A percentile compares a stretch with the other conserved stretches of the same genome.
These are phyloP conservation scores for Polydrusus tereticollis DNA, from an alignment of 2,888 invertebrate species.

Conservation along the genomic window DNA sequence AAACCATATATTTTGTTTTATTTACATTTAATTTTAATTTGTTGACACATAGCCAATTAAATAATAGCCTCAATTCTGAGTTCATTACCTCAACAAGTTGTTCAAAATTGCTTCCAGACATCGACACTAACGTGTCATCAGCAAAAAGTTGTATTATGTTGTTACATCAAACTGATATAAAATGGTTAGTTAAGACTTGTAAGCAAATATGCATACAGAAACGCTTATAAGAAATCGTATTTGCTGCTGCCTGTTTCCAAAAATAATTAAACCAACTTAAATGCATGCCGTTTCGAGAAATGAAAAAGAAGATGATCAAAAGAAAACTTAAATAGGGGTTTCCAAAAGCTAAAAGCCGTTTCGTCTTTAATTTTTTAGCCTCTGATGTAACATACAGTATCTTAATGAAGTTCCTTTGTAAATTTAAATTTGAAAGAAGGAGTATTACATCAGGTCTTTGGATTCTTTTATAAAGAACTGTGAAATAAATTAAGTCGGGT, in stretches of 20 bases:
- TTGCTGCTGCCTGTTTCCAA: neutral
- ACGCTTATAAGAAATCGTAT: no score
- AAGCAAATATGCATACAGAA: no score
- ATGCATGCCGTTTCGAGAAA: neutral
- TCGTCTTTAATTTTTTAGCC: constrained; percentile 22
- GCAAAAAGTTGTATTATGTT: no score
- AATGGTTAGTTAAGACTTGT: no score
- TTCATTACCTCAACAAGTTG: no score
- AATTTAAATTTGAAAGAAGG: constrained; percentile 15
- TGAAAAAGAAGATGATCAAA: constrained; percentile 12
- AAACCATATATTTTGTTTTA: no score
- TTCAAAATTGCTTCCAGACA: no score
- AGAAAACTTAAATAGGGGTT: constrained; percentile 21
- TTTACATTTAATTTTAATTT: no score
- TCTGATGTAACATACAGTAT: constrained; percentile 12
- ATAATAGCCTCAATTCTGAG: no score
- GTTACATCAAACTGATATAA: no score
- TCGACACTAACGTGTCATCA: no score
- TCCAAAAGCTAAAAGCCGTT: constrained; percentile 19
- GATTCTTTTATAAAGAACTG: neutral
- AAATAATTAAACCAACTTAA: neutral
- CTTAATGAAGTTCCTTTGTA: constrained; percentile 31
- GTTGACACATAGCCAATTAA: no score
- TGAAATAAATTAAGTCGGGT: neutral
- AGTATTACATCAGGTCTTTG: neutral